These are phyloP conservation scores for Centroberyx gerrardi DNA, from an alignment of 2,797 vertebrate species.

Conservation along the genomic window DNA sequence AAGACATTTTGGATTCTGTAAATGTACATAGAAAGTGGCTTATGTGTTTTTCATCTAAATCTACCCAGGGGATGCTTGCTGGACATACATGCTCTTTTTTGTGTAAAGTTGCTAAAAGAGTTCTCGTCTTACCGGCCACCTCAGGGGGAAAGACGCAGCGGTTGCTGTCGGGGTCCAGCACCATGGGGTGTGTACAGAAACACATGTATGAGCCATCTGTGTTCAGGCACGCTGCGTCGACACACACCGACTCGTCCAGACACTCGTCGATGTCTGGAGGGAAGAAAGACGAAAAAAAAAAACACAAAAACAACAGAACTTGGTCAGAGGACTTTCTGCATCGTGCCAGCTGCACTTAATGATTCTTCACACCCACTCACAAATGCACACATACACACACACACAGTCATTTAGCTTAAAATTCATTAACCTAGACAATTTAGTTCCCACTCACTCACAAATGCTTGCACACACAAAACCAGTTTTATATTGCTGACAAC, in stretches of 20 bases:
- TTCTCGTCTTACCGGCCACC: slow-evolving; percentile 81
- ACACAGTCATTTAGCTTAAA: slow-evolving; percentile 3
- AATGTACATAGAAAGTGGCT: no score
- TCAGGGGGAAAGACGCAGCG: slow-evolving; percentile 86
- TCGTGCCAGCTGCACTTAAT: background rate
- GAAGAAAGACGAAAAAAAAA: slow-evolving; percentile 13
- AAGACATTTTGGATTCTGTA: no score
- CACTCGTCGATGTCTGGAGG: slow-evolving; percentile 94
- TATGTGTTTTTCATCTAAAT: no score
- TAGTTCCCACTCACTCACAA: background rate
- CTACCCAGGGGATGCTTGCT: no score
- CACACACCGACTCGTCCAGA: slow-evolving; percentile 91
- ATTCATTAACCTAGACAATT: slow-evolving; percentile 7
- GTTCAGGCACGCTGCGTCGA: slow-evolving; percentile 92
- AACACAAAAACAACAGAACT: background rate
- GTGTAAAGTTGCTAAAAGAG: background rate
- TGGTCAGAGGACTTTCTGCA: background rate
- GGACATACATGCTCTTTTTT: no score
- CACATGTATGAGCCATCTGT: slow-evolving; percentile 94
- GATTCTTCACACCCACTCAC: background rate
- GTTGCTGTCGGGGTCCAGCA: slow-evolving; percentile 86
- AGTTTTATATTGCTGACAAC: background rate
- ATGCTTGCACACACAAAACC: background rate
- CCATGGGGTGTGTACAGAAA: slow-evolving; percentile 92
- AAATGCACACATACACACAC: slow-evolving; percentile 24